These are phyloP conservation scores for Thunnus maccoyii DNA, from an alignment of 2,113 vertebrate genomes.

Conservation along the genomic window DNA sequence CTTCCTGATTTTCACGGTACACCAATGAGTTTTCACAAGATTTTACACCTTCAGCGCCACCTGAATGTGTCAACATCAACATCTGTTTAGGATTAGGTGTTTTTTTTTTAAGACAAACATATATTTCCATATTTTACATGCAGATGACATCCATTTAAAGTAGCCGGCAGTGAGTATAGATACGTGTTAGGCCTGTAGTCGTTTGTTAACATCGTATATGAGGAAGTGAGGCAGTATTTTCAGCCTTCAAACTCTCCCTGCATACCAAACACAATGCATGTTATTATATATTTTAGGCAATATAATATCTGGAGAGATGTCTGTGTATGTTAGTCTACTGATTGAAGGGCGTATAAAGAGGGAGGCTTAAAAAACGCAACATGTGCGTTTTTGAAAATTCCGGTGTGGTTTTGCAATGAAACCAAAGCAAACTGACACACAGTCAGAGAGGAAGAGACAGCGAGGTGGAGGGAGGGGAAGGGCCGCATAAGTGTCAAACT, in stretches of 20 bases:
- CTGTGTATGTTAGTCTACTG: background rate
- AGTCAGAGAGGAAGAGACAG: slow-evolving; percentile 68
- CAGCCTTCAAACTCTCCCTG: background rate
- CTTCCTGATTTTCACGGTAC: background rate
- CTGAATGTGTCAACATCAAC: too few species aligned
- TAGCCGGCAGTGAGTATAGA: background rate
- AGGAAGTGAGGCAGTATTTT: background rate
- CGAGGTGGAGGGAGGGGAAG: slow-evolving; percentile 53
- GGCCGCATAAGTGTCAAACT: slow-evolving; percentile 68
- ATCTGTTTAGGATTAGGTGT: background rate
- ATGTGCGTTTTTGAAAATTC: slow-evolving; percentile 75
- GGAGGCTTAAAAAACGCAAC: slow-evolving; percentile 48
- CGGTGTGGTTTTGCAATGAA: slow-evolving; percentile 83
- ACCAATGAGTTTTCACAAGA: background rate
- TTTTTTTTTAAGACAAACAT: background rate
- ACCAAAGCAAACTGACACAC: slow-evolving; percentile 38
- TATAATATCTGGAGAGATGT: background rate
- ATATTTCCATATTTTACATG: background rate
- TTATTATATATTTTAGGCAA: background rate
- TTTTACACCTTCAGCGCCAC: too few species aligned
- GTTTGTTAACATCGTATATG: background rate
- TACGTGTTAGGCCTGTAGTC: too few species aligned
- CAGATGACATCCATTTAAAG: background rate
- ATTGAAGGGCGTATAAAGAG: slow-evolving; percentile 32
- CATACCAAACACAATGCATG: background rate